A percentile compares a stretch with the other conserved stretches of the same genome.
Evolutionary conservation across 2,113 vertebrate species (phyloP).

Genomic region (Campylorhamphus procurvoides): DNA sequence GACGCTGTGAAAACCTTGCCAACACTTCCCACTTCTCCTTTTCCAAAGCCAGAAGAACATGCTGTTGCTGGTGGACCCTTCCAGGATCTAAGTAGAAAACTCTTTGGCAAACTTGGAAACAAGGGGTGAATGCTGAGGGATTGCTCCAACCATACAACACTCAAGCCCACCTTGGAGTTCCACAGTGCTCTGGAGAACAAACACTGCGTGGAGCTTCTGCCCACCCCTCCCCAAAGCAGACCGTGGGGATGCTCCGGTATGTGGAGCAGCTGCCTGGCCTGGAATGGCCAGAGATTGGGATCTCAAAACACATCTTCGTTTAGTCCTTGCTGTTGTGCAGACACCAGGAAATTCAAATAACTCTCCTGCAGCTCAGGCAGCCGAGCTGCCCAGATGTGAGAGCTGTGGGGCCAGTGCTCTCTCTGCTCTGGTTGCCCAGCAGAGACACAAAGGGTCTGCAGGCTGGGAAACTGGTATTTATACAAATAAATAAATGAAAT

Average conservation of each 20-base stretch:
- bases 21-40: background rate
- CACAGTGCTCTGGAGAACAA: background rate
- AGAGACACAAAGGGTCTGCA: background rate
- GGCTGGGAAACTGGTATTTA: background rate
- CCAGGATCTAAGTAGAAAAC: background rate
- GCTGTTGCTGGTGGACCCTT: background rate
- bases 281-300: background rate
- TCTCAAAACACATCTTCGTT: background rate
- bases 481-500: background rate
- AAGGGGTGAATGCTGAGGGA: background rate
- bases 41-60: background rate
- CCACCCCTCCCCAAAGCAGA: background rate
- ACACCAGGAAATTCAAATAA: background rate
- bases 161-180: rapidly evolving
- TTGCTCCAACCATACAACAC: rapidly evolving
- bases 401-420: rapidly evolving
- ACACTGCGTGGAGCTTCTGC: background rate
- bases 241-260: rapidly evolving
- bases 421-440: background rate
- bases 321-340: background rate
- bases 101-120: background rate
- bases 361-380: background rate
- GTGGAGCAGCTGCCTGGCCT: background rate
- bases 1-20: background rate
- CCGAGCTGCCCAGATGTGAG: background rate